phyloP scores from a whole-genome alignment of 2,113 vertebrate species.

The Isichthys henryi region DNA sequence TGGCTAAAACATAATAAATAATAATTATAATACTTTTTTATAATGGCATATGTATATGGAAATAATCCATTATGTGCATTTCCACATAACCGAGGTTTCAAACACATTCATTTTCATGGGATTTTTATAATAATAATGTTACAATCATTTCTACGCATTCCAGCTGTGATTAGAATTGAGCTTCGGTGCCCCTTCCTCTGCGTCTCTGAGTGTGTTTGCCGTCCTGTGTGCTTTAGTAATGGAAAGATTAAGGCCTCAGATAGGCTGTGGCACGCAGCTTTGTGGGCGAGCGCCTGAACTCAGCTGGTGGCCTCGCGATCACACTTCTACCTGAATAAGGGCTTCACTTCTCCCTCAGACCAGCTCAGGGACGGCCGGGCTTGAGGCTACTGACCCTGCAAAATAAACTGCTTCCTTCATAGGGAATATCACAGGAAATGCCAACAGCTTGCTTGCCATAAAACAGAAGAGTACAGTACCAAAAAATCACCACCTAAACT shows the following conservation, averaged over 20 bases:
- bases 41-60: background rate
- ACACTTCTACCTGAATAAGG: constrained; percentile 63
- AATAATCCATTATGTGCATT: background rate
- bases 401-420: background rate
- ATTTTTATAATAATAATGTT: background rate
- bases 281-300: constrained; percentile 53
- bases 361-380: constrained; percentile 66
- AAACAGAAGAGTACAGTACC: background rate
- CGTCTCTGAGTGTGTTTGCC: background rate
- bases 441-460: background rate
- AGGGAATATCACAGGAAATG: background rate
- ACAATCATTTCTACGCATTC: background rate
- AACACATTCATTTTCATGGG: background rate
- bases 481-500: background rate
- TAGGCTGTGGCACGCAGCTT: constrained; percentile 33
- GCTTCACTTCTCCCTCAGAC: constrained; percentile 53
- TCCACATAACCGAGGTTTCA: background rate
- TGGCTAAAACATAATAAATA: background rate
- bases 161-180: background rate
- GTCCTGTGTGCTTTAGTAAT: constrained; percentile 24
- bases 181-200: background rate
- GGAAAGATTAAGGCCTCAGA: constrained; percentile 60
- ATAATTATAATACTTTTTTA: background rate
- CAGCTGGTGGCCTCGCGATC: constrained; percentile 66
- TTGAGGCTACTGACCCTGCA: constrained; percentile 62